Percentiles rank a stretch among this genome's conserved stretches.
Conservation (phyloP, 1,140 invertebrate genomes). For the Melipona quadrifasciata region DNA sequence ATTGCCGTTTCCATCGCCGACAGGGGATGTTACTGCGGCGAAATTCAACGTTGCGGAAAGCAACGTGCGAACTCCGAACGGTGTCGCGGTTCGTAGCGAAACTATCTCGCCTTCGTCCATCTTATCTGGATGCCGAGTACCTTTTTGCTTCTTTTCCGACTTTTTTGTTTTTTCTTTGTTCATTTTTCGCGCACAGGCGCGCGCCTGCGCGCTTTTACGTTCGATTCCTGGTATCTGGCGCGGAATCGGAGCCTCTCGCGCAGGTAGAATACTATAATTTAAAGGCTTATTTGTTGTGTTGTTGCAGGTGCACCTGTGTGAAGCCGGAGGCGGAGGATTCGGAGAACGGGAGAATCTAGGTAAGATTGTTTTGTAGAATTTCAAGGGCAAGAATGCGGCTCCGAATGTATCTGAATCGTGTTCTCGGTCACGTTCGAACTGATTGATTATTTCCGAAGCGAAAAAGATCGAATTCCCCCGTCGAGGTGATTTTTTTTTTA, state of each 20-base stretch:
- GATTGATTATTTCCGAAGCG: background rate
- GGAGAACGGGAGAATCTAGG: constrained; percentile 74
- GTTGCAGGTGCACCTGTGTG: constrained; percentile 65
- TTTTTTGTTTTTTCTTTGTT: background rate
- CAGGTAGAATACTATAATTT: constrained; percentile 30
- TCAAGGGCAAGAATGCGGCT: background rate
- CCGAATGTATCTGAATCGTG: background rate
- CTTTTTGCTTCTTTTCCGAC: background rate
- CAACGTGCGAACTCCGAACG: constrained; percentile 5
- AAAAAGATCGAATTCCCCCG: background rate
- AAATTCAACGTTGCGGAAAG: constrained; percentile 43
- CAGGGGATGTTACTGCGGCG: background rate
- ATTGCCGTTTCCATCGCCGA: background rate
- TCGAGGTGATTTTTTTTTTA: background rate
- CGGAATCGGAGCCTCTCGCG: background rate
- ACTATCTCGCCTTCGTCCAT: background rate
- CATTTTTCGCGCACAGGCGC: background rate
- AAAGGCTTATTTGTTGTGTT: constrained; percentile 46
- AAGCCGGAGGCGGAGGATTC: constrained; percentile 69
- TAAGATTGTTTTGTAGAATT: constrained; percentile 43
- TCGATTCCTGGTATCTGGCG: constrained; percentile 17
- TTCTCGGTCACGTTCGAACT: background rate
- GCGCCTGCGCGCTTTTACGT: background rate
- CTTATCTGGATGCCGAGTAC: constrained; percentile 20
- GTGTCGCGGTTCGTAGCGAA: background rate